Evolutionary conservation across 2,113 vertebrate genomes (phyloP).

Genomic region (Hippolais icterina): DNA sequence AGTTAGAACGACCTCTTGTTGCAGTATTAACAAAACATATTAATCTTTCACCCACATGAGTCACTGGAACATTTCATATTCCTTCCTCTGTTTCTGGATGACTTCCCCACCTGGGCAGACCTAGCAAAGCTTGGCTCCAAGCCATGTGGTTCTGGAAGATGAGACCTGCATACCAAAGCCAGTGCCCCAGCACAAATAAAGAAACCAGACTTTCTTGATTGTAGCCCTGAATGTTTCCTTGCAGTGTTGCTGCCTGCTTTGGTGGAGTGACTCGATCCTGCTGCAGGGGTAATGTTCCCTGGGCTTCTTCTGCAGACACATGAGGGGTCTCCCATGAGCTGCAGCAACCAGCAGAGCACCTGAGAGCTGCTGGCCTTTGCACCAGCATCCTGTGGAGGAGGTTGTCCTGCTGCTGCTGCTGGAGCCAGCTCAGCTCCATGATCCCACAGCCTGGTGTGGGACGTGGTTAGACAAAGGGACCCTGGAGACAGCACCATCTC

Average conservation of each 20-base stretch:
- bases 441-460: neutral
- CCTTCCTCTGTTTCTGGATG: neutral
- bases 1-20: neutral
- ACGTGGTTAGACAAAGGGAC: neutral
- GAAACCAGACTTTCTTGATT: neutral
- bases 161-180: neutral
- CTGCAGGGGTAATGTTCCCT: accelerated
- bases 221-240: neutral
- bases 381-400: neutral
- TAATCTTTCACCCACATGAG: neutral
- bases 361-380: neutral
- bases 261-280: neutral
- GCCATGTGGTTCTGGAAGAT: neutral
- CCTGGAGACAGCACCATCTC: neutral
- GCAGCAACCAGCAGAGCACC: neutral
- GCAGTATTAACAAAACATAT: neutral
- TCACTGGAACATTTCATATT: neutral
- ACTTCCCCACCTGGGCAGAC: neutral
- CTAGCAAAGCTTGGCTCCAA: neutral
- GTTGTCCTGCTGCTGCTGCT: neutral
- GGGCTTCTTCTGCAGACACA: neutral
- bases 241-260: neutral
- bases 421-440: neutral
- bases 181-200: accelerated
- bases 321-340: accelerated